phyloP scores from a whole-genome alignment of 1,140 invertebrate genomes.

The Trachymyrmex septentrionalis region DNA sequence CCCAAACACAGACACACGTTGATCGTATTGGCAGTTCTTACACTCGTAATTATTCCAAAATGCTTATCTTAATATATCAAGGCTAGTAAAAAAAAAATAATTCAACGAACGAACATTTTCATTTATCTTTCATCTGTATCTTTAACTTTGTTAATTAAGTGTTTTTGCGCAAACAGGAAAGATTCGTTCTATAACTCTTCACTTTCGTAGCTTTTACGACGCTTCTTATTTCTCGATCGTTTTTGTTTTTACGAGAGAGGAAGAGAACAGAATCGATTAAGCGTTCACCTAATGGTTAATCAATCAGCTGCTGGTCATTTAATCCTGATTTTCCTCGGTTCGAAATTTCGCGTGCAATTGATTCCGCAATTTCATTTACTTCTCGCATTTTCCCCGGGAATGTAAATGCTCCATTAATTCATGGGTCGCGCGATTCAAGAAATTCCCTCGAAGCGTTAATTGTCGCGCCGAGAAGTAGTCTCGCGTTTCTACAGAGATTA shows the following conservation, averaged over 20 bases:
- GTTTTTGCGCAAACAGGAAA: background rate
- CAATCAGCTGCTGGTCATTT: constrained; percentile 32
- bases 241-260: background rate
- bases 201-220: background rate
- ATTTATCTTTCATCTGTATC: background rate
- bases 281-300: constrained; percentile 36
- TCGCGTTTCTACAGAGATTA: background rate
- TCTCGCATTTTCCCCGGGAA: constrained; percentile 33
- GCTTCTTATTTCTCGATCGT: constrained; percentile 18
- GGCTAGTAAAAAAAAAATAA: background rate
- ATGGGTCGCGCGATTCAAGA: constrained; percentile 12
- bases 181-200: background rate
- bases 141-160: constrained; percentile 1
- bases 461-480: background rate
- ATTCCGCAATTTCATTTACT: constrained; percentile 41
- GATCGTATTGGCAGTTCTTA: background rate
- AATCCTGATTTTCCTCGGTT: constrained; percentile 21
- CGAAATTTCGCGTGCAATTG: constrained; percentile 47
- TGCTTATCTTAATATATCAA: background rate
- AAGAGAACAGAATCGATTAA: background rate
- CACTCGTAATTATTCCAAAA: background rate
- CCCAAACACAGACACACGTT: constrained; percentile 8
- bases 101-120: background rate
- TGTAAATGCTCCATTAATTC: constrained; percentile 30
- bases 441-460: constrained; percentile 10